Evolutionary conservation across 1,140 invertebrate species (phyloP), one percentile per base, ranked within the genome.

Genomic region (Drosophila arawakana): DNA sequence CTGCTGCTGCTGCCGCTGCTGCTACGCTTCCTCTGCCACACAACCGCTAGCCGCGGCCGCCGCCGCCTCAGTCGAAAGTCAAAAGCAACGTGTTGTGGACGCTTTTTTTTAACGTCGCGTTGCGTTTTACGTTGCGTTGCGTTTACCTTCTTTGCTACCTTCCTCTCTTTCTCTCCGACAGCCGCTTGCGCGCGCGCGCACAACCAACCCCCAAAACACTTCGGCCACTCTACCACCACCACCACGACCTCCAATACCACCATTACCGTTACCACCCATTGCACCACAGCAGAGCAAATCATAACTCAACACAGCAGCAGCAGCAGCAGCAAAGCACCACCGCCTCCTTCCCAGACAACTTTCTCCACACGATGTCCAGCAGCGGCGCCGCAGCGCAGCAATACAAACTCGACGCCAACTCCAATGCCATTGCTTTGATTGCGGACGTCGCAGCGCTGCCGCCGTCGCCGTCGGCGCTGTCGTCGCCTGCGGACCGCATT

Each of bases 1-100:
- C 18, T 21, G 18, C 18, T 21, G 18, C 71, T 78, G 62, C 37
- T 72, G 62, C 61, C 50, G 70, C 70, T 76, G 55, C 74, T 62
- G 61, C 74, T 73, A 77, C 70, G 74, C 74, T 75, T 75, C 69
- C 74, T 77, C 74, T 77, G 74, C 74, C 74, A 77, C 74, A 77
- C 72, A 79, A 89, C 77, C 70, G 76, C 68, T 70, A 80, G 74
- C 78, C 82, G 81, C 81, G 62, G 77, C 83, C 80, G 80, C 80
- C 69, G 80, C 82, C 75, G 83, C 83, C 84, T 82, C 84, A 88
- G 84, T 88, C 84, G 84, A 89, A 89, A 89, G 84, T 84, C 84
- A 89, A 89, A 89, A 89, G 84, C 84, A 89, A 89, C 84, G 84
- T 89, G 84, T 89, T 89, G 84, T 89, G 84, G 84, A 89, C 84